Base-by-base conservation (phyloP, 2,888 invertebrate genomes). In the Lasius platythorax region DNA sequence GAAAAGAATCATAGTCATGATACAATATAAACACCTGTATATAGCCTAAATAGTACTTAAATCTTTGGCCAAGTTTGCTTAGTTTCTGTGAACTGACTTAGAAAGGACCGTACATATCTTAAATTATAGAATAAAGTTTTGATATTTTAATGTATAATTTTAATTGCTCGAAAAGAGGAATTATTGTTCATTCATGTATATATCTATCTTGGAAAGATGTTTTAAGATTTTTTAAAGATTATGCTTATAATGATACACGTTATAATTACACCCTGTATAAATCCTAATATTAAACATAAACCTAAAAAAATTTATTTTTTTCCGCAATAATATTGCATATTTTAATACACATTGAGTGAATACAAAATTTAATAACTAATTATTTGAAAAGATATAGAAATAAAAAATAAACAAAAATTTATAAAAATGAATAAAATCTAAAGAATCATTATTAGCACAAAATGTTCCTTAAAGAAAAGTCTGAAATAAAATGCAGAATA, bases 21-120 rank as follows among this genome's bases (percentile, higher is more conserved):
- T 63, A 63, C 30, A 63, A 63, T 15, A 58, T 33, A 43, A 3
- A 63, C 63, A 43, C 11, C 2, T 18, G 2, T 46, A 30, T 74
- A 8, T 30, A 73, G 11, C 11, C 23, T 15, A 40, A 70, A 30
- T 18, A 50, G 0, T 30, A 30, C 2, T 74, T 43, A 63, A 63
- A 74, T 75, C 43, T 75, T 75, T 75, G 64, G 75, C 15, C 6
- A 64, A 28, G 43, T 63, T 28, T 58, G 5, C 15, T 43, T 64
- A 64, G 11, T 46, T 75, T 75, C 15, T 33, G 23, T 3, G 2
- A 53, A 63, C 4, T 74, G 18, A 8, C n/a, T 37, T 63, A 53
- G 0, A 12, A 8, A 63, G 1, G 12, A 74, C 12, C 30, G n/a
- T 43, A 0, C 2, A n/a, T n/a, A 28, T 28, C n/a, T 43, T 30